phyloP scores from a whole-genome alignment of 2,797 vertebrate genomes.

The Anabacerthia variegaticeps region DNA sequence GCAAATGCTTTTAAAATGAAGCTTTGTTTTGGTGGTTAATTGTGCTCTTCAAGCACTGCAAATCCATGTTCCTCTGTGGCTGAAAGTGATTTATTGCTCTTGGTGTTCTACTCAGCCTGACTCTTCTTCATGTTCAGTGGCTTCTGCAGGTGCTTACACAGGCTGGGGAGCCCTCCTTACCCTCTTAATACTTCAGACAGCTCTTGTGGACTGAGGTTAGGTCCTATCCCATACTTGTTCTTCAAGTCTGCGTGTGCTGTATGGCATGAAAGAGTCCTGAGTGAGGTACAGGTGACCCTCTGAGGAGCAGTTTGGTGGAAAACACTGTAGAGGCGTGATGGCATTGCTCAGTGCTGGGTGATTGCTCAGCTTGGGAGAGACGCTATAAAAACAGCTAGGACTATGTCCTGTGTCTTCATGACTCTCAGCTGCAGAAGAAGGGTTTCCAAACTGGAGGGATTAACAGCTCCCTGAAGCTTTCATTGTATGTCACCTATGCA shows the following conservation, averaged over 20 bases:
- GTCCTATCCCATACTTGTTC: not conserved
- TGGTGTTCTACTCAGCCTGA: not conserved
- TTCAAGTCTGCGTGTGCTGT: not conserved
- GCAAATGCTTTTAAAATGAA: not conserved
- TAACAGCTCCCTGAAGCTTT: not conserved
- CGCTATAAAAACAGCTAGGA: not conserved
- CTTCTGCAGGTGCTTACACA: not conserved
- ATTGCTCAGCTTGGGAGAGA: not conserved
- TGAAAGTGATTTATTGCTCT: not conserved
- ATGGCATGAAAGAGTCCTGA: not conserved
- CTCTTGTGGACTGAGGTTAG: not conserved
- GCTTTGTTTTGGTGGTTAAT: not conserved
- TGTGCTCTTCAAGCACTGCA: not conserved
- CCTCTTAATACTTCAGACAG: not conserved
- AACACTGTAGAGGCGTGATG: not conserved
- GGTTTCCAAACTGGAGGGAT: not conserved
- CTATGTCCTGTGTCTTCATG: accelerated
- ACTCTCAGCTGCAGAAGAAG: not conserved
- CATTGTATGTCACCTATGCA: not conserved
- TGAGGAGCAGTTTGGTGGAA: not conserved
- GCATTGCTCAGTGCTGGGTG: not conserved
- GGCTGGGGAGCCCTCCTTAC: not conserved
- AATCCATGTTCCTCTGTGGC: not conserved
- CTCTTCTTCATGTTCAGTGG: not conserved
- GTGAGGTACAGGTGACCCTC: not conserved